A percentile compares a stretch with the other conserved stretches of the same genome.
Conservation (phyloP, 2,113 vertebrate species). For the Hirundichthys speculiger region DNA sequence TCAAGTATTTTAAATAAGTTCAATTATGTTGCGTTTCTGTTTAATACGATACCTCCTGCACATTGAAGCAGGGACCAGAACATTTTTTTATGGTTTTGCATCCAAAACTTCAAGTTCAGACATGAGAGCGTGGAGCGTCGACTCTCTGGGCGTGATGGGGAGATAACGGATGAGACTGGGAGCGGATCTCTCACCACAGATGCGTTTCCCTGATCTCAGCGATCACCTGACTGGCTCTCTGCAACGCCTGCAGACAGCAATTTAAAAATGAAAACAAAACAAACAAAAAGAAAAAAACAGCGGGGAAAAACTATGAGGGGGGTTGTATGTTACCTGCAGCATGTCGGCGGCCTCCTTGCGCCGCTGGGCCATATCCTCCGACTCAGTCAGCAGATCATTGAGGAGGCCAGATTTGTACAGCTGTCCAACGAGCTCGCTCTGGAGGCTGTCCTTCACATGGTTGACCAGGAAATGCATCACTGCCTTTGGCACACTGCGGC, state of each 20-base stretch:
- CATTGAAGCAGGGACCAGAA: slow-evolving; percentile 28
- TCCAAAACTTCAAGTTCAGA: slow-evolving; percentile 37
- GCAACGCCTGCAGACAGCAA: slow-evolving; percentile 85
- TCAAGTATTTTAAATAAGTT: slow-evolving; percentile 28
- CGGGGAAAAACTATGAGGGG: rapidly evolving
- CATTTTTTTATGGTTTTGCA: slow-evolving; percentile 33
- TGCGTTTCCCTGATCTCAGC: slow-evolving; percentile 98
- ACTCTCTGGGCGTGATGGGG: slow-evolving; percentile 23
- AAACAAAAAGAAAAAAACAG: background rate
- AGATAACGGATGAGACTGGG: background rate
- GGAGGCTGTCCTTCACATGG: slow-evolving; percentile 97
- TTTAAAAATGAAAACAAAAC: background rate
- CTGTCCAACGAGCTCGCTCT: slow-evolving; percentile 97
- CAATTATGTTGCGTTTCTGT: slow-evolving; percentile 2
- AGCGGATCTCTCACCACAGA: slow-evolving; percentile 88
- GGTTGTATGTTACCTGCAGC: slow-evolving; percentile 92
- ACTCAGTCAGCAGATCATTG: slow-evolving; percentile 95
- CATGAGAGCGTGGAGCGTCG: slow-evolving; percentile 14
- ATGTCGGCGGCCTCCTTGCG: slow-evolving; percentile 97
- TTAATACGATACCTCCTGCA: slow-evolving; percentile 12
- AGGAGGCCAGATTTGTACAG: slow-evolving; percentile 94
- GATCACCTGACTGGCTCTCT: slow-evolving; percentile 97
- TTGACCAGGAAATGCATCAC: slow-evolving; percentile 99
- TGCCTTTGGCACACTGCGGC: slow-evolving; percentile 95
- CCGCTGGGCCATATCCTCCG: slow-evolving; percentile 98